Conservation (phyloP, 1,140 invertebrate genomes). For the Zaprionus vittiger region DNA sequence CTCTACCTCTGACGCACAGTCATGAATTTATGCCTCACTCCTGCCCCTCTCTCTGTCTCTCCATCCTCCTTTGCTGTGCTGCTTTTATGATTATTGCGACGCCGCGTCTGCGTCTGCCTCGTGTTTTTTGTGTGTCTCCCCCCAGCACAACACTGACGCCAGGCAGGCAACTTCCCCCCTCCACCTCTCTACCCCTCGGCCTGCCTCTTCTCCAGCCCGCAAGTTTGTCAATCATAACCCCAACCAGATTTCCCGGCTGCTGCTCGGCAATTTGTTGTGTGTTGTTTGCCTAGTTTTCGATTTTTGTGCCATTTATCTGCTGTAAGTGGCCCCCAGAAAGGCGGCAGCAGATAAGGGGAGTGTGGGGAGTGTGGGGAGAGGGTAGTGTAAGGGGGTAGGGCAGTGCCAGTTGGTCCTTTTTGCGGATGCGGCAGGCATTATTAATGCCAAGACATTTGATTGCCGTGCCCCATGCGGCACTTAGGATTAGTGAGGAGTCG, state of each 20-base stretch:
- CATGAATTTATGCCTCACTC: constrained; percentile 30
- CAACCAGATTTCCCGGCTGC: constrained; percentile 19
- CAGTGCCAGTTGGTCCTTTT: constrained; percentile 4
- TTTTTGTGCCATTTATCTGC: constrained; percentile 52
- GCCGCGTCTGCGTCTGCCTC: constrained; percentile 68
- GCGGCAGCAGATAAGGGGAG: too few relatives aligned
- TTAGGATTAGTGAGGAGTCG: constrained; percentile 32
- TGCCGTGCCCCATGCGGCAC: constrained; percentile 39
- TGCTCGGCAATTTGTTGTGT: constrained; percentile 63
- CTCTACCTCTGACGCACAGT: constrained; percentile 23
- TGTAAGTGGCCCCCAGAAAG: constrained; percentile 32
- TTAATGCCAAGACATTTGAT: constrained; percentile 51
- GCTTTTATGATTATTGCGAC: constrained; percentile 81
- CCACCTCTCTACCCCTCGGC: not conserved
- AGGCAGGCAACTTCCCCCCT: constrained; percentile 10
- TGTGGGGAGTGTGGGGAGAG: not conserved
- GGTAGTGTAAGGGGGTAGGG: too few relatives aligned
- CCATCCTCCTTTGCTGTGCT: not conserved
- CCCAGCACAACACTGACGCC: constrained; percentile 58
- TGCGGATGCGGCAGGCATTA: constrained; percentile 25
- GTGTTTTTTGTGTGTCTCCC: constrained; percentile 37
- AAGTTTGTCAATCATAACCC: constrained; percentile 67
- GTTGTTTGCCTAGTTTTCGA: constrained; percentile 64
- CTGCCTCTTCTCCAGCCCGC: not conserved
- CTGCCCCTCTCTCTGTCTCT: not conserved